phyloP scores from a whole-genome alignment of 1,140 invertebrate species.

The Pseudomyrmex concolor region DNA sequence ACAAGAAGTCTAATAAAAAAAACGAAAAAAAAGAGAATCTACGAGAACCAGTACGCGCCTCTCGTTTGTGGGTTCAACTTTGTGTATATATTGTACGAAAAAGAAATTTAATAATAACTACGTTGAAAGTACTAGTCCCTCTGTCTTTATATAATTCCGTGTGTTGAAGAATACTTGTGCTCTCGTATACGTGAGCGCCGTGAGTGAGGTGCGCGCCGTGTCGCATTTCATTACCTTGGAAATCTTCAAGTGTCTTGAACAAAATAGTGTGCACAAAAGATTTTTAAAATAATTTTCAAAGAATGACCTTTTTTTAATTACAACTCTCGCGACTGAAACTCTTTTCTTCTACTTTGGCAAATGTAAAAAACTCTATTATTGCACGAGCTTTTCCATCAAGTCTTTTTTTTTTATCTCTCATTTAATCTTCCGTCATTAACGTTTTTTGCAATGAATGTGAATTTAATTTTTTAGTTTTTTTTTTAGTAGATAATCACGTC shows the following conservation, averaged over 20 bases:
- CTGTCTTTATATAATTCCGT: conserved; percentile 83
- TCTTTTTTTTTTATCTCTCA: too few relatives aligned
- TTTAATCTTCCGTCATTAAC: neutral
- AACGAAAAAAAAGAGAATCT: conserved; percentile 46
- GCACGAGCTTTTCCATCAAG: too few relatives aligned
- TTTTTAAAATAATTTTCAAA: neutral
- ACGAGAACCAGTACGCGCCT: conserved; percentile 74
- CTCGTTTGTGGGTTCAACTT: conserved; percentile 85
- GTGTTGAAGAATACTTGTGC: conserved; percentile 70
- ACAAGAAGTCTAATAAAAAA: conserved; percentile 66
- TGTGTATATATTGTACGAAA: conserved; percentile 84
- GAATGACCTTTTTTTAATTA: too few relatives aligned
- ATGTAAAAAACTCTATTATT: too few relatives aligned
- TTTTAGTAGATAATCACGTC: neutral
- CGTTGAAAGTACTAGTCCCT: conserved; percentile 85
- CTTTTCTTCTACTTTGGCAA: too few relatives aligned
- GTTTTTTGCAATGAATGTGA: neutral
- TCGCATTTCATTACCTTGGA: conserved; percentile 13
- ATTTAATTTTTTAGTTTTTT: neutral
- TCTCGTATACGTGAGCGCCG: conserved; percentile 14
- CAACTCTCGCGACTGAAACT: too few relatives aligned
- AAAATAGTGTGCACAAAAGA: neutral
- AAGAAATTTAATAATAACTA: conserved; percentile 82
- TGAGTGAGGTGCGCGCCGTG: conserved; percentile 33
- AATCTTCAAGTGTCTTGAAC: neutral